Percentiles rank a stretch among this genome's conserved stretches.
These are phyloP conservation scores for Larimichthys crocea DNA, from an alignment of 2,113 vertebrate genomes.

Conservation along the genomic window DNA sequence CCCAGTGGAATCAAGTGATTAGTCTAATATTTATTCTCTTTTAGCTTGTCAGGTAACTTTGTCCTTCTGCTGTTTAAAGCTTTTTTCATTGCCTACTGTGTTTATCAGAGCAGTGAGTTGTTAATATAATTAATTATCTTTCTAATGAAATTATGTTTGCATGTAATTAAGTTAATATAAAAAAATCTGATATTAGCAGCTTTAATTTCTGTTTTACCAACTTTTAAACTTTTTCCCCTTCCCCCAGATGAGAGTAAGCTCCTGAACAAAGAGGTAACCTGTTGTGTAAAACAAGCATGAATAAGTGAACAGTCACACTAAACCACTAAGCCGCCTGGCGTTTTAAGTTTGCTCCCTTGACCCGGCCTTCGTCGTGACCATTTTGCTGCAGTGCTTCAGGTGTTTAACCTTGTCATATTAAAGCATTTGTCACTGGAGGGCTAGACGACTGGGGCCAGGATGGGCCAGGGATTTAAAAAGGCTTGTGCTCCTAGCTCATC, in stretches of 20 bases:
- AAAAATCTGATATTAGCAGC: not conserved
- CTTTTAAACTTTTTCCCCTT: not conserved
- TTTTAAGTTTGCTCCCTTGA: conserved; percentile 66
- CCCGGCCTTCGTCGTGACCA: conserved; percentile 45
- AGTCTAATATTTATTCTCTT: not conserved
- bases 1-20: too few species aligned
- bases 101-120: not conserved
- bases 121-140: too few species aligned
- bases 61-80: not conserved
- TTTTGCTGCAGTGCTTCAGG: conserved; percentile 70
- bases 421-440: conserved; percentile 77
- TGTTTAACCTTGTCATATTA: conserved; percentile 82
- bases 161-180: not conserved
- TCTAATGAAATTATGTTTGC: too few species aligned
- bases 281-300: conserved; percentile 30
- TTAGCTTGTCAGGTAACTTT: not conserved
- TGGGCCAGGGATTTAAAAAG: conserved; percentile 48
- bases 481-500: conserved; percentile 64
- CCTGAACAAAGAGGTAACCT: not conserved
- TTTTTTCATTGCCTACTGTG: not conserved
- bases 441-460: conserved; percentile 64
- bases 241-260: conserved; percentile 5
- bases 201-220: not conserved
- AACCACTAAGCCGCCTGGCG: not conserved
- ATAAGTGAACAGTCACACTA: conserved; percentile 40